These are phyloP conservation scores for Nematolebias whitei DNA, from an alignment of 2,113 vertebrate species.

Conservation along the genomic window DNA sequence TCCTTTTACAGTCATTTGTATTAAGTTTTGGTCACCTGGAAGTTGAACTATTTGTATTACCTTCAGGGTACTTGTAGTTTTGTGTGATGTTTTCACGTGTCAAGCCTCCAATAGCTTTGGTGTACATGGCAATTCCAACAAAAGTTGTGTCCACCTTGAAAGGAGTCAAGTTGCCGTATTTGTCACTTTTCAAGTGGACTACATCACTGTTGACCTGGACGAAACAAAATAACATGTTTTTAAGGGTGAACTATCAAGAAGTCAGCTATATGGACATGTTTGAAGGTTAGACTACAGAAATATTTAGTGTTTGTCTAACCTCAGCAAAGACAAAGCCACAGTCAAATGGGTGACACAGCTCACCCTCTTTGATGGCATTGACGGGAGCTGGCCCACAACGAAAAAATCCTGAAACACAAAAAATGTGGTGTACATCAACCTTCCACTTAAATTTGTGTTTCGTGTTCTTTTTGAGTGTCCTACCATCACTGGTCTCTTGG, in stretches of 20 bases:
- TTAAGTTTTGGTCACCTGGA: background rate
- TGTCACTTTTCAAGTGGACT: conserved; percentile 74
- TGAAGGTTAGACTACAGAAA: background rate
- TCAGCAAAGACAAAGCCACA: conserved; percentile 88
- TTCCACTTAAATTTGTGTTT: background rate
- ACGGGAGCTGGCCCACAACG: conserved; percentile 91
- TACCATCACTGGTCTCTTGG: conserved; percentile 95
- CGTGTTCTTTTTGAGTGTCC: background rate
- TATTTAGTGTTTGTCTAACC: conserved; percentile 60
- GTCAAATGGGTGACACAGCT: conserved; percentile 86
- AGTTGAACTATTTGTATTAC: background rate
- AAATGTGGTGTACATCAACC: background rate
- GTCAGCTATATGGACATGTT: background rate
- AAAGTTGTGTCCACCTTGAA: conserved; percentile 72
- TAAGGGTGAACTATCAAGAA: no score
- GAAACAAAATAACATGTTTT: no score
- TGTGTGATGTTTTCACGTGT: conserved; percentile 77
- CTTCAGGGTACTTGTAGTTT: conserved; percentile 83
- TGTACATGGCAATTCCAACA: conserved; percentile 82
- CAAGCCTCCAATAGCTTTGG: conserved; percentile 79
- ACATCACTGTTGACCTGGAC: conserved; percentile 89
- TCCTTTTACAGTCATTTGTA: no score
- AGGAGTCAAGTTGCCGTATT: conserved; percentile 70
- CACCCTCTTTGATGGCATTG: conserved; percentile 84
- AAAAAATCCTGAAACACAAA: conserved; percentile 80